A percentile compares a stretch with the other conserved stretches of the same genome.
These are phyloP conservation scores for Hippasteria phrygiana DNA, from an alignment of 53 echinoderm and acorn worm species.

Conservation along the genomic window DNA sequence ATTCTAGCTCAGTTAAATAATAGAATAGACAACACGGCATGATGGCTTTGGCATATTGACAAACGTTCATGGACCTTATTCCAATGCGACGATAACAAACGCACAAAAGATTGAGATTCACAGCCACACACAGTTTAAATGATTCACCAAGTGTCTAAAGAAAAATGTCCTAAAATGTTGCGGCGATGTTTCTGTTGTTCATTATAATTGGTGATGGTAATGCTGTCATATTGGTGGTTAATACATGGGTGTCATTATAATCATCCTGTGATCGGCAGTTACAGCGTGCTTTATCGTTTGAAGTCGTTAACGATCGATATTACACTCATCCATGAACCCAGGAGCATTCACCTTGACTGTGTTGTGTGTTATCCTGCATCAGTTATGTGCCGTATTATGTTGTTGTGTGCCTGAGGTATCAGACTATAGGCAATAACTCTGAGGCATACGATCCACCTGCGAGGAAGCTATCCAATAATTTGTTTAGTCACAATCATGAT, in stretches of 20 bases:
- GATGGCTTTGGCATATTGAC: conserved; percentile 30
- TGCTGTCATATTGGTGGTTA: neutral
- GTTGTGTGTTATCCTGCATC: neutral
- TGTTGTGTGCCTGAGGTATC: neutral
- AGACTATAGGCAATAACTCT: neutral
- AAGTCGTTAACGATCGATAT: neutral
- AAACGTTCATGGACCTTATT: conserved; percentile 43
- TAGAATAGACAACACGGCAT: conserved; percentile 7
- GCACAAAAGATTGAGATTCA: conserved; percentile 34
- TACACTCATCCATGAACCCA: neutral
- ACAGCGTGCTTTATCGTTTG: neutral
- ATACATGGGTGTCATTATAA: neutral
- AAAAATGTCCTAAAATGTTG: neutral
- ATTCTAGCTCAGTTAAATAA: conserved; percentile 28
- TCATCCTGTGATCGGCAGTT: neutral
- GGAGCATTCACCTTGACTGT: neutral
- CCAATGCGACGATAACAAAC: conserved; percentile 42
- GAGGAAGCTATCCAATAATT: neutral
- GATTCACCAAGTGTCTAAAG: neutral
- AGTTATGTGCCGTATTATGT: neutral
- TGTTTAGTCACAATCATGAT: neutral
- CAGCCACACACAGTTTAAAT: conserved; percentile 10
- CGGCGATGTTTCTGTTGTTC: neutral
- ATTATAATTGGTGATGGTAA: neutral
- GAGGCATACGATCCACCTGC: neutral